Percentiles rank a stretch among this genome's conserved stretches.
phyloP scores from a whole-genome alignment of 2,113 vertebrate genomes.

The Madoqua kirkii region DNA sequence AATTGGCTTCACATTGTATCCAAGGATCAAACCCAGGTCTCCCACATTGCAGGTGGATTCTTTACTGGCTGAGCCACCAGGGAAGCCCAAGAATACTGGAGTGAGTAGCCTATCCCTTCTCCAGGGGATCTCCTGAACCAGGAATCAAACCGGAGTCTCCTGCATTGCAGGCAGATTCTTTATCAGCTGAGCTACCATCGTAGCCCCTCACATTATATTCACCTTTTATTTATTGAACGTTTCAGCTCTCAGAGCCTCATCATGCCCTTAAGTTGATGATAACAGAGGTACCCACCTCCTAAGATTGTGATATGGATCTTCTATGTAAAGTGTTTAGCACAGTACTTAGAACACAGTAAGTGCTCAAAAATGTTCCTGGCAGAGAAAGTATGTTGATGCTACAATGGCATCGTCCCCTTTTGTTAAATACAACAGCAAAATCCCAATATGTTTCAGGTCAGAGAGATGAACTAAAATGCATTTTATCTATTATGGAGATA shows the following conservation, averaged over 20 bases:
- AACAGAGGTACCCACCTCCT: not conserved
- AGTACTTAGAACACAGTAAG: not conserved
- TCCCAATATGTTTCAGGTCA: not conserved
- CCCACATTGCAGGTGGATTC: not conserved
- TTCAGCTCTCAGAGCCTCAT: not conserved
- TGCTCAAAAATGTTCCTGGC: not conserved
- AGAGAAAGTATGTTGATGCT: not conserved
- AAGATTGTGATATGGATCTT: not conserved
- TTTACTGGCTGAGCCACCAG: not conserved
- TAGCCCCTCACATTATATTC: not conserved
- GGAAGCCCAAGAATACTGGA: not conserved
- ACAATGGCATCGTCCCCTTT: not conserved
- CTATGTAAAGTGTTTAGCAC: not conserved
- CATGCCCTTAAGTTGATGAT: not conserved
- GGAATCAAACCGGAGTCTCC: not conserved
- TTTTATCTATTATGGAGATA: not conserved
- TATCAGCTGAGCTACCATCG: not conserved
- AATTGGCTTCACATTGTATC: not conserved
- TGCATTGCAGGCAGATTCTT: not conserved
- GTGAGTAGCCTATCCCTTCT: not conserved
- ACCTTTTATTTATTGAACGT: not conserved
- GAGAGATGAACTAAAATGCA: not conserved
- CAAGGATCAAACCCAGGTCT: not conserved
- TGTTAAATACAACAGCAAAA: not conserved
- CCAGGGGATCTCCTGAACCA: not conserved